Evolutionary conservation across 1,140 invertebrate species (phyloP).

Genomic region (Lysiphlebus fabarum): DNA sequence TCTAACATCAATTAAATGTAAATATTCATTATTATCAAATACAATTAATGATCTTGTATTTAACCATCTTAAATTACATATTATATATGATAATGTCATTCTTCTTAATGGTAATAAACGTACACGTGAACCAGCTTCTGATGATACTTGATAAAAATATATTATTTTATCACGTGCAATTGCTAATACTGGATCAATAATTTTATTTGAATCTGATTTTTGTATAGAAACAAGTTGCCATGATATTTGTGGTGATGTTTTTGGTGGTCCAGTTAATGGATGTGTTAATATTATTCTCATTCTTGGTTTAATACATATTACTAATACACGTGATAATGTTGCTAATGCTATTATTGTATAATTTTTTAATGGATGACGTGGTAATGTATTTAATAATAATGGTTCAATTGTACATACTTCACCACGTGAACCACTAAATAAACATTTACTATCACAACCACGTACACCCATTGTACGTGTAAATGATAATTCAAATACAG

Average conservation of each 20-base stretch:
- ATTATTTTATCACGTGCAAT: conserved; percentile 77
- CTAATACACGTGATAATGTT: conserved; percentile 86
- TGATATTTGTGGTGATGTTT: conserved; percentile 79
- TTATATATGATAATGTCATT: conserved; percentile 65
- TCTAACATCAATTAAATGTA: conserved; percentile 86
- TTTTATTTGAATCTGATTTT: conserved; percentile 67
- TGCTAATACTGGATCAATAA: conserved; percentile 82
- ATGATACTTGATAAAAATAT: conserved; percentile 74
- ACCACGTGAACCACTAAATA: conserved; percentile 91
- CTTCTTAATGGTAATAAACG: conserved; percentile 66
- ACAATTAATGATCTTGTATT: conserved; percentile 82
- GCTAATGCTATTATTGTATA: conserved; percentile 86
- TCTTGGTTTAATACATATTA: conserved; percentile 79
- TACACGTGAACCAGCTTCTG: conserved; percentile 54
- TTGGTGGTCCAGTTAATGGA: conserved; percentile 60
- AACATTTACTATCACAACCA: conserved; percentile 81
- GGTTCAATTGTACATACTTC: conserved; percentile 91
- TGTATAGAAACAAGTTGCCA: conserved; percentile 91
- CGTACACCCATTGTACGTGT: conserved; percentile 85
- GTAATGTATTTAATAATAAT: conserved; percentile 67
- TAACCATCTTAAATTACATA: conserved; percentile 82
- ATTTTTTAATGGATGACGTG: conserved; percentile 69
- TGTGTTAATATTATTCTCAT: conserved; percentile 69
- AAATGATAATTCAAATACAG: conserved; percentile 94
- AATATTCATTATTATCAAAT: conserved; percentile 79